phyloP scores from a whole-genome alignment of 2,113 vertebrate species.

The Myocastor coypus region DNA sequence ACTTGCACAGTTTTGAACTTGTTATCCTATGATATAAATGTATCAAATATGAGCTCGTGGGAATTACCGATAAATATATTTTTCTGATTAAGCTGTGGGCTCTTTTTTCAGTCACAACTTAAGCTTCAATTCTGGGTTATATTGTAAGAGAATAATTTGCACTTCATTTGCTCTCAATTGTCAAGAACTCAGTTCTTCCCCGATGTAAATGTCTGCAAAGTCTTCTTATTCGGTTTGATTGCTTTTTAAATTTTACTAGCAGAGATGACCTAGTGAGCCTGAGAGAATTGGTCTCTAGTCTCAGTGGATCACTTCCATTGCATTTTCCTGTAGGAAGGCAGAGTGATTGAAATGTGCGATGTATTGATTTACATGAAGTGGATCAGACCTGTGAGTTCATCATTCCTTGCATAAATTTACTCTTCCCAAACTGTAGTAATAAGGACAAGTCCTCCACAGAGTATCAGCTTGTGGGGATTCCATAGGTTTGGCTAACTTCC shows the following conservation, averaged over 20 bases:
- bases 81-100: slow-evolving; percentile 79
- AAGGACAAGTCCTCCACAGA: slow-evolving; percentile 70
- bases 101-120: slow-evolving; percentile 77
- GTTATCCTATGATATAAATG: slow-evolving; percentile 77
- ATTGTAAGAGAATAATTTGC: slow-evolving; percentile 85
- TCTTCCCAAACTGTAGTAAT: slow-evolving; percentile 83
- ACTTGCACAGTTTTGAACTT: slow-evolving; percentile 78
- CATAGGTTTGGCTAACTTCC: slow-evolving; percentile 70
- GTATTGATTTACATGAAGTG: slow-evolving; percentile 89
- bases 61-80: slow-evolving; percentile 70
- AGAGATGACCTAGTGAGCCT: slow-evolving; percentile 85
- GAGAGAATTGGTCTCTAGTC: slow-evolving; percentile 84
- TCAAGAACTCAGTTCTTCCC: slow-evolving; percentile 84
- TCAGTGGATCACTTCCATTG: slow-evolving; percentile 88
- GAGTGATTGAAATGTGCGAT: slow-evolving; percentile 86
- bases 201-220: slow-evolving; percentile 86
- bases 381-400: slow-evolving; percentile 86
- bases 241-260: slow-evolving; percentile 89
- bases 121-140: slow-evolving; percentile 66
- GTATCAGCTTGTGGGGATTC: slow-evolving; percentile 36
- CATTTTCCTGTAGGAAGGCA: slow-evolving; percentile 88
- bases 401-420: slow-evolving; percentile 86
- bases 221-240: slow-evolving; percentile 88
- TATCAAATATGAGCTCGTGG: slow-evolving; percentile 72
- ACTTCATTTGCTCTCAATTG: slow-evolving; percentile 88